phyloP scores from a whole-genome alignment of 2,888 invertebrate genomes.

The Hypercompe scribonia region DNA sequence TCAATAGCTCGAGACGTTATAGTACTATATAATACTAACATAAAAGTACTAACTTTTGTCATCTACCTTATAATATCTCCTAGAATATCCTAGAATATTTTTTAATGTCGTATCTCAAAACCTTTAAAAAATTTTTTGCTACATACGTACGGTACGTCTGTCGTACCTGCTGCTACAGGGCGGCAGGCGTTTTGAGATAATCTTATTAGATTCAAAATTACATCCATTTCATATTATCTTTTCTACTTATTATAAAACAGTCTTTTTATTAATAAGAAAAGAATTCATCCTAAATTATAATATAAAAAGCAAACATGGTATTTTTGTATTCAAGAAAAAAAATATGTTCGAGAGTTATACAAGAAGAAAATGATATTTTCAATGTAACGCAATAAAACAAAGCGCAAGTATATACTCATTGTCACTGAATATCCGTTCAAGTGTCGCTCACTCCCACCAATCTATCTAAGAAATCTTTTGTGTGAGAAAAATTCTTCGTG shows the following conservation, averaged over 20 bases:
- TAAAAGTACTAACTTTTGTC: too few relatives aligned
- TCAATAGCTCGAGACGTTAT: too few relatives aligned
- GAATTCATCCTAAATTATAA: background rate
- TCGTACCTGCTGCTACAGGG: too few relatives aligned
- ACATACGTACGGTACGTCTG: too few relatives aligned
- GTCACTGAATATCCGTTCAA: constrained; percentile 27
- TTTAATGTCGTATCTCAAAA: too few relatives aligned
- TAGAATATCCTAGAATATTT: too few relatives aligned
- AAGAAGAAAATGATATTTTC: constrained; percentile 12
- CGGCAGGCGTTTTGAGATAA: too few relatives aligned
- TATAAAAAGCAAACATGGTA: background rate
- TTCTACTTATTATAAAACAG: background rate
- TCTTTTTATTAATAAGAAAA: background rate
- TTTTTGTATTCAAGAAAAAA: constrained; percentile 4
- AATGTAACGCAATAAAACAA: constrained; percentile 18
- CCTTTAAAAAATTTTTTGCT: too few relatives aligned
- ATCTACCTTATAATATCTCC: too few relatives aligned
- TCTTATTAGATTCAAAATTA: background rate
- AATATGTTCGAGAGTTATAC: background rate
- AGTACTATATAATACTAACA: too few relatives aligned
- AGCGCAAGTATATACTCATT: constrained; percentile 19
- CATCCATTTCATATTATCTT: background rate
- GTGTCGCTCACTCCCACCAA: constrained; percentile 21
- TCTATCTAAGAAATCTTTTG: constrained; percentile 44
- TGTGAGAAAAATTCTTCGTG: constrained; percentile 51